Evolutionary conservation across 2,113 vertebrate species (phyloP), one percentile per base, ranked within the genome.

Genomic region (Grallaria varia): DNA sequence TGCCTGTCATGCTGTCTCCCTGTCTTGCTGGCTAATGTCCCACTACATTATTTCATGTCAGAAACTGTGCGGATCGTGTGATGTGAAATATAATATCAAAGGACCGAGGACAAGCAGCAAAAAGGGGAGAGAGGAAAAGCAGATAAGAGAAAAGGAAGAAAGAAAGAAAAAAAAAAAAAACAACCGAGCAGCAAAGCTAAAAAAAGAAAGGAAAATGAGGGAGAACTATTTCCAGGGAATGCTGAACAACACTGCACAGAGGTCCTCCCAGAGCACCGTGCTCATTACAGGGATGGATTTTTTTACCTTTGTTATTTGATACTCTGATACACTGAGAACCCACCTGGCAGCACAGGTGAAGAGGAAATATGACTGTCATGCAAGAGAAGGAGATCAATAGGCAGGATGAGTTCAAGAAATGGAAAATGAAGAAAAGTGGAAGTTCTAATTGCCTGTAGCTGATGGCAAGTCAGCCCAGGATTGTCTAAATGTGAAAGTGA

Each of bases 1-100:
- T 89, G 77, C 62, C 68, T 88, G 83, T 63, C 62, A 59, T 42
- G 39, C 66, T 91, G 89, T 66, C 83, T 97, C 60, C 63, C 66
- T 87, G 81, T 66, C 64, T 60, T 13, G n/a, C 74, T 90, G 92
- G 58, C 84, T 96, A 37, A 84, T 53, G 78, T 81, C 89, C 74
- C 90, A 75, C 52, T 72, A 90, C 45, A 77, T 86, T 91, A 84
- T 24, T 83, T 80, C 52, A 7, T 53, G 68, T 55, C 92, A 87
- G 53, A 92, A 62, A 71, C 60, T 30, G 42, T 49, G 47, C 89
- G 58, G 45, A 80, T 77, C 72, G 40, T 27, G 28, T 21, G 39
- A 58, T 49, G 25, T 44, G 75, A 72, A 71, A 84, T 63, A 25
- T 20, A 62, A 19, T 47, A 84, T n/a, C 3, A 4, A 81, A 89